A percentile compares a stretch with the other conserved stretches of the same genome.
These are phyloP conservation scores for Stichopus horrens DNA, from an alignment of 53 echinoderm and acorn worm genomes.

Conservation along the genomic window DNA sequence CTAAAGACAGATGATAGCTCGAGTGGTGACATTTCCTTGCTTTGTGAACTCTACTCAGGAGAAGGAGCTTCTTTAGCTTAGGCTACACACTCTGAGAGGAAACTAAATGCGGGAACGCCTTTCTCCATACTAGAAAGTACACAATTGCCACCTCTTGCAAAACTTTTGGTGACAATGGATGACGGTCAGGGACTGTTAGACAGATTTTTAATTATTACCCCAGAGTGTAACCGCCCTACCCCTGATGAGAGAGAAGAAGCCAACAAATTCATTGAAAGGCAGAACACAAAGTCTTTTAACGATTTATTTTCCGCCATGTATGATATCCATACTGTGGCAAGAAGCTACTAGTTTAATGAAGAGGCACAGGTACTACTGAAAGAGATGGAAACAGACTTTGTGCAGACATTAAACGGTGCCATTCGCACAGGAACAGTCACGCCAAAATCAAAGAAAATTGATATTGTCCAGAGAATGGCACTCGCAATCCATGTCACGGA, in stretches of 20 bases:
- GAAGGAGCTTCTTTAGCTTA: slow-evolving; percentile 35
- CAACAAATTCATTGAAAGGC: neutral
- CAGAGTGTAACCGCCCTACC: slow-evolving; percentile 26
- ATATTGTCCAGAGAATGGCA: slow-evolving; percentile 40
- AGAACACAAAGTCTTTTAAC: neutral
- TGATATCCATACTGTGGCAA: neutral
- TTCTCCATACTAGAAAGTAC: slow-evolving; percentile 48
- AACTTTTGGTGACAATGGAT: slow-evolving; percentile 29
- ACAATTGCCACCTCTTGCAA: slow-evolving; percentile 45
- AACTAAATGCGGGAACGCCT: slow-evolving; percentile 10
- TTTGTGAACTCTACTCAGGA: slow-evolving; percentile 52
- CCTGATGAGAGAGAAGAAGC: slow-evolving; percentile 23
- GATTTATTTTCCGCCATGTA: neutral
- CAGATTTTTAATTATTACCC: slow-evolving; percentile 14
- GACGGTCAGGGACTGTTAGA: slow-evolving; percentile 50
- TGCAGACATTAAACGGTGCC: slow-evolving; percentile 21
- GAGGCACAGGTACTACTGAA: slow-evolving; percentile 24
- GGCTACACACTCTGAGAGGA: slow-evolving; percentile 17
- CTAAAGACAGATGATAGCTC: slow-evolving; percentile 17
- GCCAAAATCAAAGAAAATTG: slow-evolving; percentile 40
- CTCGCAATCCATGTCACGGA: slow-evolving; percentile 42
- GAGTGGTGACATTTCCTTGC: slow-evolving; percentile 14
- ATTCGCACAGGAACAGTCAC: slow-evolving; percentile 26
- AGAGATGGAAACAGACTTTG: slow-evolving; percentile 33
- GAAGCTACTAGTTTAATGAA: neutral